Percentiles rank a stretch among this genome's conserved stretches.
phyloP scores from a whole-genome alignment of 1,140 invertebrate species.

The Streblospio benedicti region DNA sequence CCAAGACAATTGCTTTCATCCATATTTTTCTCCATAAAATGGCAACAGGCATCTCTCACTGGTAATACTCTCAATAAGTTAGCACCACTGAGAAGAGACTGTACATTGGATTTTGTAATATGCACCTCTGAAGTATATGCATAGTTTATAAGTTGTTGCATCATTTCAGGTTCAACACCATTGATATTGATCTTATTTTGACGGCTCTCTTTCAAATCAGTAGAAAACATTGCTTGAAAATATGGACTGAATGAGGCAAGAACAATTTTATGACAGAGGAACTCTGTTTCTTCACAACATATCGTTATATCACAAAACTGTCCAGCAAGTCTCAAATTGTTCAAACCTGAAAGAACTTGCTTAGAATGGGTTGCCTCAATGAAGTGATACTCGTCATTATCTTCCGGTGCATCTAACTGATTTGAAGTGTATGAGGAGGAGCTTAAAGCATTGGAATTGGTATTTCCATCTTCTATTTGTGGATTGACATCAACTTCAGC shows the following conservation, averaged over 20 bases:
- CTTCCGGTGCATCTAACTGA: too few relatives aligned
- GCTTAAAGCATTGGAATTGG: too few relatives aligned
- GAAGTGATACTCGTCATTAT: slow-evolving; percentile 25
- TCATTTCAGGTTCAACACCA: slow-evolving; percentile 48
- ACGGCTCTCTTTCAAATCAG: slow-evolving; percentile 46
- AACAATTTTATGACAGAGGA: slow-evolving; percentile 48
- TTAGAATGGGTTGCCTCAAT: slow-evolving; percentile 28
- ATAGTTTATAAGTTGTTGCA: slow-evolving; percentile 50
- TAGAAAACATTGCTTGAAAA: slow-evolving; percentile 50
- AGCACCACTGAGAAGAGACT: slow-evolving; percentile 51
- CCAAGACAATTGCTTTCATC: slow-evolving; percentile 53
- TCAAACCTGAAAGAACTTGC: slow-evolving; percentile 47
- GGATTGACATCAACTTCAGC: too few relatives aligned
- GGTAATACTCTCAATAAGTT: slow-evolving; percentile 52
- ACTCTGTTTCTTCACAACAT: slow-evolving; percentile 44
- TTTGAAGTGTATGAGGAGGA: too few relatives aligned
- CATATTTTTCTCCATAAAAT: slow-evolving; percentile 52
- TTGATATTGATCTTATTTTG: slow-evolving; percentile 49
- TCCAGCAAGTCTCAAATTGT: slow-evolving; percentile 42
- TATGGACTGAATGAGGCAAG: slow-evolving; percentile 49
- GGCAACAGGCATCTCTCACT: slow-evolving; percentile 52
- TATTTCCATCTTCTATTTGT: too few relatives aligned
- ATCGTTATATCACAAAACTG: slow-evolving; percentile 49
- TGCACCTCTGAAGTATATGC: slow-evolving; percentile 51
- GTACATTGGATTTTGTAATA: slow-evolving; percentile 52